Conservation (phyloP, 1,140 invertebrate species). For the Ceratoteleas bidentatus region DNA sequence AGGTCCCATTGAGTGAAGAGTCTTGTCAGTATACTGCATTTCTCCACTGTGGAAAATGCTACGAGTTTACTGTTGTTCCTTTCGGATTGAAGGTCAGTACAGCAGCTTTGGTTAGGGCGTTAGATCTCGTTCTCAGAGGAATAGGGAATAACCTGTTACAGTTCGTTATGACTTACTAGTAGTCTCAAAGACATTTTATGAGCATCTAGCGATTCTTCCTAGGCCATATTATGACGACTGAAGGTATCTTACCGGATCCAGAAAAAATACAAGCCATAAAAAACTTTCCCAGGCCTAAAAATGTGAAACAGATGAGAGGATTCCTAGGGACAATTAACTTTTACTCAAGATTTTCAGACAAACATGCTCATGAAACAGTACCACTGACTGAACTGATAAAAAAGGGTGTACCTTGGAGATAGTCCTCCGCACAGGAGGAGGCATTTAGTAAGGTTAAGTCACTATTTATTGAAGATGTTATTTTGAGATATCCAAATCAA, state of each 20-base stretch:
- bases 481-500: background rate
- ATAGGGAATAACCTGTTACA: conserved; percentile 13
- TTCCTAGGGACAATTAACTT: conserved; percentile 79
- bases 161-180: background rate
- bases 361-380: conserved; percentile 47
- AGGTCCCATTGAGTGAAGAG: conserved; percentile 4
- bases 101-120: conserved; percentile 7
- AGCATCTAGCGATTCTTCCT: conserved; percentile 27
- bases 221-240: conserved; percentile 7
- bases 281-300: conserved; percentile 17
- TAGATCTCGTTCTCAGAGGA: conserved; percentile 4
- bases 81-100: conserved; percentile 26
- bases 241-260: conserved; percentile 30
- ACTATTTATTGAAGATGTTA: conserved; percentile 9
- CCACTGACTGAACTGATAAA: conserved; percentile 39
- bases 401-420: conserved; percentile 10
- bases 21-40: conserved; percentile 49
- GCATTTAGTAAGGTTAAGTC: conserved; percentile 2
- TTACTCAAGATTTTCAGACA: conserved; percentile 74
- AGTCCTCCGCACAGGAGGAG: background rate
- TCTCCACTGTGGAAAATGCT: conserved; percentile 55
- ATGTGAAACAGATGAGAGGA: conserved; percentile 67
- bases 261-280: conserved; percentile 31
- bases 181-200: background rate
- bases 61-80: conserved; percentile 18